Evolutionary conservation across 2,113 vertebrate species (phyloP).

Genomic region (Pelobates fuscus): DNA sequence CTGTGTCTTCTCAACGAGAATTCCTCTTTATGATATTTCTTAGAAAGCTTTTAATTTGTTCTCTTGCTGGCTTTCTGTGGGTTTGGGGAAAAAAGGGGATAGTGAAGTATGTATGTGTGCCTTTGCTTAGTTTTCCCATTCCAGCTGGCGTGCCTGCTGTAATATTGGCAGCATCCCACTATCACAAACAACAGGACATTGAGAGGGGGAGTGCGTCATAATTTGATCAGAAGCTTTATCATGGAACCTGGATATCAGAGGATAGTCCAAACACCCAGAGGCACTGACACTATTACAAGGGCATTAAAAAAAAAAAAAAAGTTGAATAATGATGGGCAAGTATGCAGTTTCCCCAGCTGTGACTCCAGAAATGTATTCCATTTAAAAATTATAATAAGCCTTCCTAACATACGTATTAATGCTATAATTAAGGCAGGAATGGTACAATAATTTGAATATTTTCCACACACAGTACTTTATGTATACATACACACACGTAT

Average conservation of each 20-base stretch:
- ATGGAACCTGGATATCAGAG: slow-evolving; percentile 56
- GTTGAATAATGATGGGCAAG: slow-evolving; percentile 33
- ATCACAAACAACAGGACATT: slow-evolving; percentile 52
- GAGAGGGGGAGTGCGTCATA: slow-evolving; percentile 39
- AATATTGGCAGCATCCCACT: slow-evolving; percentile 51
- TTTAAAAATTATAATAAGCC: slow-evolving; percentile 11
- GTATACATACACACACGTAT: too few species aligned
- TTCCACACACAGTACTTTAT: too few species aligned
- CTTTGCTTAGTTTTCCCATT: slow-evolving; percentile 40
- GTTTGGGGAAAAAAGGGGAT: slow-evolving; percentile 14
- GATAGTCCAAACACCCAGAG: slow-evolving; percentile 51
- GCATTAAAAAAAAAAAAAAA: slow-evolving; percentile 27
- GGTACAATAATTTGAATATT: too few species aligned
- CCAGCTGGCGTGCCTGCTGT: slow-evolving; percentile 26
- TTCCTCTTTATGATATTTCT: slow-evolving; percentile 38
- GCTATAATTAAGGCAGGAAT: too few species aligned
- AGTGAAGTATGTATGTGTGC: neutral
- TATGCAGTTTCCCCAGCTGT: slow-evolving; percentile 25
- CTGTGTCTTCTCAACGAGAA: slow-evolving; percentile 40
- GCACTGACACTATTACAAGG: slow-evolving; percentile 58
- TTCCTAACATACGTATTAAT: neutral
- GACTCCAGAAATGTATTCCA: neutral
- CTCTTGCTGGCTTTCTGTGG: slow-evolving; percentile 30
- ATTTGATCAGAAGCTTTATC: slow-evolving; percentile 39
- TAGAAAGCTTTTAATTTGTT: slow-evolving; percentile 43